Base-by-base conservation (phyloP, 2,888 invertebrate species). In the Anorthoa munda region DNA sequence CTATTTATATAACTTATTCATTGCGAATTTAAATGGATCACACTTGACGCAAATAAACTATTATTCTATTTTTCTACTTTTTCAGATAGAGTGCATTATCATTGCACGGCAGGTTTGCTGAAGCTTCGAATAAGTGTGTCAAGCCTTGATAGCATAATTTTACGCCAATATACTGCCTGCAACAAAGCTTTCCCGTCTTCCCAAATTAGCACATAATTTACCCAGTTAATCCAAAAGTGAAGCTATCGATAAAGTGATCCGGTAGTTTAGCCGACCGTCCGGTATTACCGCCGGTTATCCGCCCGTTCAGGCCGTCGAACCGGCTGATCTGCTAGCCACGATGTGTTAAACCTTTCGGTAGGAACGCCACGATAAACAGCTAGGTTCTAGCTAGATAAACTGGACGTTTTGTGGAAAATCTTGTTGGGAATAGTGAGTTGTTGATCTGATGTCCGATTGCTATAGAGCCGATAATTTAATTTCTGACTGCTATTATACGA, bases 201-300 rank as follows among this genome's bases (percentile, higher is more conserved):
- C 9, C 39, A 39, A 78, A 82, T 82, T 82, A 79, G 58, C 83
- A 83, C 75, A 45, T 75, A 66, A 79, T 75, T 82, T 67, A 73
- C 66, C 46, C 64, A 65, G 39, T 60, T 83, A 82, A 80, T 76
- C 81, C 82, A 69, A 70, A 83, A 83, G 46, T 77, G 77, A 66
- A 73, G 64, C 84, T 69, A 82, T 82, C 77, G 76, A 83, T 83
- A 82, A 77, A 81, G 79, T 66, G 74, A 81, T 83, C 66, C 66
- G 59, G 61, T 53, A 69, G 64, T 70, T 72, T 83, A 79, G 26
- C 63, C 79, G 53, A 68, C 55, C 58, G 72, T 48, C 64, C 56
- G 69, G 68, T 64, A 77, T 77, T 79, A 71, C 69, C n/a, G 69
- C 12, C 71, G 53, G 76, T 50, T 74, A 79, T 77, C 67, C 76